phyloP scores from a whole-genome alignment of 2,888 invertebrate genomes.

The Mycalesis mineus region DNA sequence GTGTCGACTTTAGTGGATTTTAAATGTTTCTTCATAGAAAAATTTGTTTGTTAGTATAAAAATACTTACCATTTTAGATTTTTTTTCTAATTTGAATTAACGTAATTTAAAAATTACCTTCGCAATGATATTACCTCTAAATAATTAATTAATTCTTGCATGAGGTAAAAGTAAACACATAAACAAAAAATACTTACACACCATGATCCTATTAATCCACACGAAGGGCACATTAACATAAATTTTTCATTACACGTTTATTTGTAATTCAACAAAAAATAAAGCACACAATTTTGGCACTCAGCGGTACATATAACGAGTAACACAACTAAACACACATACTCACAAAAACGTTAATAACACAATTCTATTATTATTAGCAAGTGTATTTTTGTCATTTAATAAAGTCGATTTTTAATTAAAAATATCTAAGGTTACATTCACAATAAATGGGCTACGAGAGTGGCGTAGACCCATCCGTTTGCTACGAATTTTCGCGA shows the following conservation, averaged over 20 bases:
- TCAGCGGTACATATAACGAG: constrained; percentile 29
- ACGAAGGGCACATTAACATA: constrained; percentile 25
- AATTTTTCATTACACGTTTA: constrained; percentile 8
- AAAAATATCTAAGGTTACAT: constrained; percentile 40
- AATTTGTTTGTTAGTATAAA: too few species aligned
- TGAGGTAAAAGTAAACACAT: neutral
- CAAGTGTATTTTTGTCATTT: neutral
- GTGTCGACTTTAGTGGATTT: too few species aligned
- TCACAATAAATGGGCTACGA: constrained; percentile 34
- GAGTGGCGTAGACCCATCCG: constrained; percentile 41
- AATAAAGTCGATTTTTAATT: constrained; percentile 44
- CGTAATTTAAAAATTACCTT: neutral
- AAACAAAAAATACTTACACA: constrained; percentile 29
- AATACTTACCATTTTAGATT: too few species aligned
- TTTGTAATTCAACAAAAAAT: constrained; percentile 20
- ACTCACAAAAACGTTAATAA: constrained; percentile 18
- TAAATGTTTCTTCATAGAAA: too few species aligned
- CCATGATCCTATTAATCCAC: constrained; percentile 20
- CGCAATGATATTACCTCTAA: neutral
- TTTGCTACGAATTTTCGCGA: constrained; percentile 42
- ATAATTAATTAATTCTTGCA: neutral
- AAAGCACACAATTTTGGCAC: constrained; percentile 31
- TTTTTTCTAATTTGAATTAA: neutral
- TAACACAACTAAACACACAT: constrained; percentile 19
- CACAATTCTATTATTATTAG: neutral